Conservation (phyloP, 2,113 vertebrate genomes). For the Carassius gibelio region DNA sequence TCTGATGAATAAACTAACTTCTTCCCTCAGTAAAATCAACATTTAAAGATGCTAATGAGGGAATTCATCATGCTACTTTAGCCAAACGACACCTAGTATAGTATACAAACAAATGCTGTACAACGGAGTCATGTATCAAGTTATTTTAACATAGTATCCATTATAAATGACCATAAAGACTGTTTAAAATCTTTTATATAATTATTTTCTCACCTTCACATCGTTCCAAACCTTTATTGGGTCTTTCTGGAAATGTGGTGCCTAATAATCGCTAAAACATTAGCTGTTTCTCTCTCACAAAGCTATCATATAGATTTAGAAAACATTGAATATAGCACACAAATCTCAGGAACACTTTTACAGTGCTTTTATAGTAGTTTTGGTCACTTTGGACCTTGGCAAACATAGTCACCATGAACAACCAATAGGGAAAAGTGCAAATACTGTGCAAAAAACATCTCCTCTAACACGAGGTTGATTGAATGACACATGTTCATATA, state of each 20-base stretch:
- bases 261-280: too few relatives aligned
- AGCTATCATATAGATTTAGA: too few relatives aligned
- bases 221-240: too few relatives aligned
- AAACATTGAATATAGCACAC: not conserved
- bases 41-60: constrained; percentile 28
- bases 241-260: too few relatives aligned
- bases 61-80: not conserved
- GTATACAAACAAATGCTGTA: not conserved
- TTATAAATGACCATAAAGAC: not conserved
- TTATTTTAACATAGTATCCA: not conserved
- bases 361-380: not conserved
- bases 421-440: not conserved
- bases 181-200: not conserved
- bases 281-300: too few relatives aligned
- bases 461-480: not conserved
- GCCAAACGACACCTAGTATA: not conserved
- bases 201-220: too few relatives aligned
- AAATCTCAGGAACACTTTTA: not conserved
- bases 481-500: not conserved
- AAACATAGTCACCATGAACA: too few relatives aligned
- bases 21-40: not conserved
- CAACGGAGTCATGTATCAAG: not conserved
- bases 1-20: constrained; percentile 36
- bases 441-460: not conserved
- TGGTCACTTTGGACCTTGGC: not conserved